Evolutionary conservation across 1,140 invertebrate species (phyloP), one percentile per base, ranked within the genome.

Genomic region (Pseudomyrmex pallidus): DNA sequence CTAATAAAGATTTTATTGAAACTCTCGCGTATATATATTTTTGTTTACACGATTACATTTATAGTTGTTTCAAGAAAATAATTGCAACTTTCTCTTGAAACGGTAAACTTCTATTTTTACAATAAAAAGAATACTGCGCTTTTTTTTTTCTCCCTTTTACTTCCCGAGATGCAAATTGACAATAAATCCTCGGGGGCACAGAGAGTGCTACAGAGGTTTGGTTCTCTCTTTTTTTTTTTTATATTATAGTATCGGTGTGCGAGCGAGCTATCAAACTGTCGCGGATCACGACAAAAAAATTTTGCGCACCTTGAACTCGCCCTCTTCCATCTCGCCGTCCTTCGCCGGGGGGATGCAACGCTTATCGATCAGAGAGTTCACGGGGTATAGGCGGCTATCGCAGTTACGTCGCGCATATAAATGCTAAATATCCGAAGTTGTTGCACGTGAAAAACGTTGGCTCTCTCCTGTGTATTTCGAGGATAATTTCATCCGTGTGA

Each of bases 171-270:
- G 35, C 35, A 35, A 92, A 89, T 87, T 67, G 85, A 90, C 87
- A 87, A 91, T 91, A 91, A 92, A 91, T 90, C 83, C 83, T 8
- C 22, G 20, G 48, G 17, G 44, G 54, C 67, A 77, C 35, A 35
- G 35, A 35, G 15, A 48, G 35, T 59, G 17, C 22, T 17, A 25
- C 46, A 44, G 9, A 13, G n/a, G 50, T 57, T 63, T 44, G 15
- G 12, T 57, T 64, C 61, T 48, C 12, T n/a, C 25, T 20, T n/a
- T 10, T 20, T 17, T 1, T 15, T 56, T 17, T 12, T 12, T 20
- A 9, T 9, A 9, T 62, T 22, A 5, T 22, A 4, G n/a, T 52
- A 54, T 52, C 56, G 22, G 46, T 59, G 52, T 7, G n/a, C 22
- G 12, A 44, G 17, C 20, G 25, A 63, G 46, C 12, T 73, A 73